Conservation (phyloP, 2,888 invertebrate species). For the Rutpela maculata region DNA sequence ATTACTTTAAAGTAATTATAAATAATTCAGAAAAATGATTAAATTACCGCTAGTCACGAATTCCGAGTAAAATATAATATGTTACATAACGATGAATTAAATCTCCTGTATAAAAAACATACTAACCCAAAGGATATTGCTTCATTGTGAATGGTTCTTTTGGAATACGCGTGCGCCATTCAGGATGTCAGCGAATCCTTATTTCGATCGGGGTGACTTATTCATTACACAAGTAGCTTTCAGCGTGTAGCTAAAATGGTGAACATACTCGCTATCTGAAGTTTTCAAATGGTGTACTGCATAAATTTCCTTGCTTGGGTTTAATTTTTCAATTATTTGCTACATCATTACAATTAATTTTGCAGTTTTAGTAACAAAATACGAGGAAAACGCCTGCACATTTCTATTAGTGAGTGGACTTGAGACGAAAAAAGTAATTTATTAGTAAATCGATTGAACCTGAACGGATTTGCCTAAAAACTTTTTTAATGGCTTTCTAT, state of each 20-base stretch:
- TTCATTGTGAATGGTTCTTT: slow-evolving; percentile 62
- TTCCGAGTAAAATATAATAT: neutral
- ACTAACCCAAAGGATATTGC: slow-evolving; percentile 10
- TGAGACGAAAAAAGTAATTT: no score
- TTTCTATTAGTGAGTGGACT: no score
- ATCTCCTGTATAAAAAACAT: slow-evolving; percentile 22
- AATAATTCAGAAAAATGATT: slow-evolving; percentile 23
- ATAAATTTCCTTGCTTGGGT: neutral
- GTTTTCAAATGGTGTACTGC: neutral
- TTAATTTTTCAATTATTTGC: neutral
- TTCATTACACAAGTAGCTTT: slow-evolving; percentile 15
- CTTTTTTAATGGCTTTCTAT: no score
- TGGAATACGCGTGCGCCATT: slow-evolving; percentile 60
- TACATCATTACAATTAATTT: neutral
- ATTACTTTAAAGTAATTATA: slow-evolving; percentile 13
- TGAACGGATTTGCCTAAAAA: no score
- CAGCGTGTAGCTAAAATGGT: slow-evolving; percentile 25
- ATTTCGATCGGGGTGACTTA: slow-evolving; percentile 65
- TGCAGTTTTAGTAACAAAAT: no score
- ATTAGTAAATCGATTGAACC: no score
- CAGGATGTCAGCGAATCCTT: slow-evolving; percentile 60
- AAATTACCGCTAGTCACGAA: slow-evolving; percentile 28
- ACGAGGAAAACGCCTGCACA: no score
- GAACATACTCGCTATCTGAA: neutral
- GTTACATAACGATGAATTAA: slow-evolving; percentile 26